Conservation (phyloP, 2,113 vertebrate genomes). For the Festucalex cinctus region DNA sequence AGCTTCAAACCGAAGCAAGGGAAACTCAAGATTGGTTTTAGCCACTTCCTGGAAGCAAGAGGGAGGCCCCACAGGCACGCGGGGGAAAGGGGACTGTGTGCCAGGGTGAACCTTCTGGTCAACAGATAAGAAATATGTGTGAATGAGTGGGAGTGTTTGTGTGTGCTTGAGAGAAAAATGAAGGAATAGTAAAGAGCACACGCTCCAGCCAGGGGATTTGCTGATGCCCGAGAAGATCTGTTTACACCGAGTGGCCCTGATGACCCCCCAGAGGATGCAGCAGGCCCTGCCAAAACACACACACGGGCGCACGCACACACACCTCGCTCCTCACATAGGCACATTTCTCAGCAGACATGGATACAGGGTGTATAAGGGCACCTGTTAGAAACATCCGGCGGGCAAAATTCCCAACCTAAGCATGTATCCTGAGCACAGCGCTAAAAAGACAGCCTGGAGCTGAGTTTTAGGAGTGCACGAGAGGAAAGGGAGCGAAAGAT, state of each 20-base stretch:
- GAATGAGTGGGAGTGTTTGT: slow-evolving; percentile 36
- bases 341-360: slow-evolving; percentile 54
- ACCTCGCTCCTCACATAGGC: slow-evolving; percentile 26
- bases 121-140: slow-evolving; percentile 39
- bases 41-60: slow-evolving; percentile 69
- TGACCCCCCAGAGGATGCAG: slow-evolving; percentile 59
- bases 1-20: slow-evolving; percentile 51
- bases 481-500: slow-evolving; percentile 14
- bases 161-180: slow-evolving; percentile 28
- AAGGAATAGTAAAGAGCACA: slow-evolving; percentile 44
- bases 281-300: slow-evolving; percentile 39
- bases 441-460: slow-evolving; percentile 23
- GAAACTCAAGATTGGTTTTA: slow-evolving; percentile 72
- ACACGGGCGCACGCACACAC: slow-evolving; percentile 31
- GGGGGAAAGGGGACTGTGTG: slow-evolving; percentile 31
- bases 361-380: slow-evolving; percentile 48
- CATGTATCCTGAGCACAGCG: slow-evolving; percentile 24
- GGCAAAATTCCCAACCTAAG: slow-evolving; percentile 40
- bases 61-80: slow-evolving; percentile 47
- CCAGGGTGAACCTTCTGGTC: slow-evolving; percentile 31
- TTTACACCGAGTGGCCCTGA: slow-evolving; percentile 59
- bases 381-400: slow-evolving; percentile 54
- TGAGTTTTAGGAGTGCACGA: slow-evolving; percentile 8
- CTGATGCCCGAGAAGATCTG: slow-evolving; percentile 64
- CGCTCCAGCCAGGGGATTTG: slow-evolving; percentile 40